A percentile compares a stretch with the other conserved stretches of the same genome.
Conservation (phyloP, 2,888 invertebrate genomes). For the Nephrotoma appendiculata region DNA sequence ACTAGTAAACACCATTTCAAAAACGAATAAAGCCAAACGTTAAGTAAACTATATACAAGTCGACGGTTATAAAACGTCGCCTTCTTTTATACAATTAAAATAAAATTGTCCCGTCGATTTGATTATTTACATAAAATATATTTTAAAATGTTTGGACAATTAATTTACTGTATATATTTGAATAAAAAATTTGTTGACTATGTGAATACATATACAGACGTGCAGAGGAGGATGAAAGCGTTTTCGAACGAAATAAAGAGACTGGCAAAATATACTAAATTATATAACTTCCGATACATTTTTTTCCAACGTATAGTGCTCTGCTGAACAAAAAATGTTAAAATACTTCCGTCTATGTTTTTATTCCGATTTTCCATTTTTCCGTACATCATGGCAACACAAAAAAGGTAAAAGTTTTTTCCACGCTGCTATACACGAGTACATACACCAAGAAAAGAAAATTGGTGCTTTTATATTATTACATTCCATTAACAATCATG, state of each 20-base stretch:
- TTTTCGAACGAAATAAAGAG: background rate
- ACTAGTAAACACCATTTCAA: background rate
- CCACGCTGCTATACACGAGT: background rate
- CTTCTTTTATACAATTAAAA: background rate
- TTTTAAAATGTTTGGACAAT: background rate
- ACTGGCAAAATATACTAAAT: background rate
- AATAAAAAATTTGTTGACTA: background rate
- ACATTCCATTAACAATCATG: background rate
- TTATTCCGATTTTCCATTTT: background rate
- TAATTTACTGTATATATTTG: background rate
- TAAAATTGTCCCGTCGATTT: background rate
- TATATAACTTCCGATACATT: background rate
- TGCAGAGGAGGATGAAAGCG: background rate
- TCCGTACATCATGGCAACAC: background rate
- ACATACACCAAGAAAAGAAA: background rate
- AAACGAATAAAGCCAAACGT: background rate
- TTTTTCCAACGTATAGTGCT: background rate
- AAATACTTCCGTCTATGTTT: background rate
- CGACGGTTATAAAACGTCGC: background rate
- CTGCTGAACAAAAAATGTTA: background rate
- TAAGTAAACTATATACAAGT: background rate
- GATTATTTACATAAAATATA: background rate
- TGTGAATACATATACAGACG: background rate
- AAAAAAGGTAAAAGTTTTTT: background rate
- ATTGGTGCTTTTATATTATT: background rate